A percentile compares a stretch with the other conserved stretches of the same genome.
Evolutionary conservation across 1,140 invertebrate species (phyloP).

Genomic region (Ditylenchus dipsaci): DNA sequence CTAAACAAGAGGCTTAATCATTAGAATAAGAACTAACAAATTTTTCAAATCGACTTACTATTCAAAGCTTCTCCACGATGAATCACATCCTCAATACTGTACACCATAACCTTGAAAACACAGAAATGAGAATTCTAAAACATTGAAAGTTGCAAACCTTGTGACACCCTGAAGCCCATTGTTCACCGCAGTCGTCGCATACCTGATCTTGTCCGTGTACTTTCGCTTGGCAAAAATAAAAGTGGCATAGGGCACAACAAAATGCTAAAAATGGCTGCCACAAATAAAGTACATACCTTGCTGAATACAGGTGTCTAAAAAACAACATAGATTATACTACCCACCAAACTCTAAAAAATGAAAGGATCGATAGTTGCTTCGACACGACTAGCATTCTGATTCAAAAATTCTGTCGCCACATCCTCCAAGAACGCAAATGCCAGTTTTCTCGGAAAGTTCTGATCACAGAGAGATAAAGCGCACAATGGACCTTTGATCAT

Average conservation of each 20-base stretch:
- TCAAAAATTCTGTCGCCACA: conserved; percentile 86
- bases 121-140: too few relatives aligned
- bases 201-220: conserved; percentile 76
- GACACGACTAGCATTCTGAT: conserved; percentile 82
- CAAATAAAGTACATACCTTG: conserved; percentile 61
- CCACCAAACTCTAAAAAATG: conserved; percentile 95
- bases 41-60: conserved; percentile 65
- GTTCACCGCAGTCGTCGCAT: conserved; percentile 82
- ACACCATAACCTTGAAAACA: conserved; percentile 84
- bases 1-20: conserved; percentile 67
- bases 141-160: too few relatives aligned
- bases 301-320: conserved; percentile 91
- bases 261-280: too few relatives aligned
- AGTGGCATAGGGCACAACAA: conserved; percentile 44
- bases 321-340: conserved; percentile 46
- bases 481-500: conserved; percentile 92
- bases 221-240: conserved; percentile 71
- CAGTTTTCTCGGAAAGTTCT: conserved; percentile 84
- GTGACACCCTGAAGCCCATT: conserved; percentile 96
- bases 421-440: conserved; percentile 96
- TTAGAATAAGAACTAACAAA: too few relatives aligned
- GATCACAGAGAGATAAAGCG: conserved; percentile 88
- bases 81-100: conserved; percentile 97
- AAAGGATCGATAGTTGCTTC: conserved; percentile 89
- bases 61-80: conserved; percentile 89